Percentiles rank a stretch among this genome's conserved stretches.
Conservation (phyloP, 2,113 vertebrate genomes). For the Lepus europaeus region DNA sequence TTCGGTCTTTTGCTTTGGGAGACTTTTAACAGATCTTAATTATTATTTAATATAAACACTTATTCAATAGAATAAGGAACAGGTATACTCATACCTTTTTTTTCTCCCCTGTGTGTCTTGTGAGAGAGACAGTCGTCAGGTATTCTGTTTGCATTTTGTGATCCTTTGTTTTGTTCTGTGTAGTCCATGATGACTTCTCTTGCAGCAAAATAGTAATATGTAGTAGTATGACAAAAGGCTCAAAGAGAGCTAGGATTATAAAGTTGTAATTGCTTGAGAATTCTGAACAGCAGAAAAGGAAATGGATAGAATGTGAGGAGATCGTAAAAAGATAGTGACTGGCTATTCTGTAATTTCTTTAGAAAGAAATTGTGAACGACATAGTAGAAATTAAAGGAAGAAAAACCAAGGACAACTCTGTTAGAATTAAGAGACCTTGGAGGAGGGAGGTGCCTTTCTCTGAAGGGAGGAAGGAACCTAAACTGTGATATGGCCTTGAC, state of each 20-base stretch:
- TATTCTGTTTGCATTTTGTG: neutral
- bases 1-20: neutral
- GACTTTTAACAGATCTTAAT: neutral
- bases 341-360: neutral
- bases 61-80: neutral
- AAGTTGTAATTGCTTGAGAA: slow-evolving; percentile 12
- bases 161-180: neutral
- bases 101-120: neutral
- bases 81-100: neutral
- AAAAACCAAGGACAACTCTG: neutral
- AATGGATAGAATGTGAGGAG: neutral
- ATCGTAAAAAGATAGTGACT: no score
- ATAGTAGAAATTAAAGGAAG: neutral
- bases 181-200: neutral
- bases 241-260: neutral
- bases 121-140: neutral
- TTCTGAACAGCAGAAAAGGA: neutral
- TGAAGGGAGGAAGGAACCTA: no score
- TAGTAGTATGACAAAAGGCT: neutral
- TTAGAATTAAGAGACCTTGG: neutral
- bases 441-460: no score
- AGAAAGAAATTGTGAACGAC: neutral
- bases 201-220: neutral
- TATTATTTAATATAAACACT: neutral
- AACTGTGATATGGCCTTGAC: no score